Conservation (phyloP, 2,113 vertebrate species). For the Drymodes brunneopygia region DNA sequence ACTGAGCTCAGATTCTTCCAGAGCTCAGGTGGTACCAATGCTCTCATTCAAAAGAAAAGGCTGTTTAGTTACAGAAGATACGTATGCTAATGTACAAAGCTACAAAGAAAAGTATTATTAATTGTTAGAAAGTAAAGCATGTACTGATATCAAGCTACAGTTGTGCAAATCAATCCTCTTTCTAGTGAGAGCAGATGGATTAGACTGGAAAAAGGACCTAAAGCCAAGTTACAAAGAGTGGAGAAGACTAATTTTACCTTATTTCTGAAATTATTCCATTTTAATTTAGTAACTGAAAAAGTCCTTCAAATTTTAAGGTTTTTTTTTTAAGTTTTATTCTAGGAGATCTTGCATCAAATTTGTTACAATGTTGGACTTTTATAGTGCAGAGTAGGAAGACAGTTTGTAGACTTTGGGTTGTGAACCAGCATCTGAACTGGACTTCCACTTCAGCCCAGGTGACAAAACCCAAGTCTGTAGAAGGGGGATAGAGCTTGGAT, state of each 20-base stretch:
- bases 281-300: background rate
- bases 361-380: rapidly evolving
- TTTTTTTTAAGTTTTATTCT: background rate
- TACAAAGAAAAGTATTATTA: background rate
- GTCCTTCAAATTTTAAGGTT: background rate
- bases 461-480: rapidly evolving
- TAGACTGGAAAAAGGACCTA: background rate
- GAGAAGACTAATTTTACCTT: background rate
- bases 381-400: background rate
- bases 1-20: background rate
- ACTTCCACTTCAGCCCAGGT: background rate
- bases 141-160: background rate
- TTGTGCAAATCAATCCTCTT: background rate
- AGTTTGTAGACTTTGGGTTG: background rate
- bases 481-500: background rate
- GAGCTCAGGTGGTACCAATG: background rate
- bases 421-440: background rate
- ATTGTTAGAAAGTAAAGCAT: background rate
- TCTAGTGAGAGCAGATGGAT: background rate
- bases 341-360: background rate
- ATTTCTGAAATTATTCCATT: background rate
- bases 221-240: background rate
- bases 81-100: background rate
- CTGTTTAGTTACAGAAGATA: background rate
- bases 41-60: background rate